Base-by-base conservation (phyloP, 2,113 vertebrate species). In the Sylvia atricapilla region DNA sequence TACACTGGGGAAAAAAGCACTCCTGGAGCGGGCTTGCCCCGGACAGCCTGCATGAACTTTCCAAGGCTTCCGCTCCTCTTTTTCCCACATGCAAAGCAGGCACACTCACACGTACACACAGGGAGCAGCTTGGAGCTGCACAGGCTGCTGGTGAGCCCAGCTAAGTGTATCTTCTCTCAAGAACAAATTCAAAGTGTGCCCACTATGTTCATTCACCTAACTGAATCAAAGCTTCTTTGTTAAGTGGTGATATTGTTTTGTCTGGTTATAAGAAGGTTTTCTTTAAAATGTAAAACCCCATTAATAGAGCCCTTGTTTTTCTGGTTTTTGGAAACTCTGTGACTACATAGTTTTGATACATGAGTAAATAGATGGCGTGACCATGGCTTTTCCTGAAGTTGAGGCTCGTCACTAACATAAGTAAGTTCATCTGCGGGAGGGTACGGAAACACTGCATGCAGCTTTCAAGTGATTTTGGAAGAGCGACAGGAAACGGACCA, bases 31-130 rank as follows among this genome's bases (percentile, higher is more conserved):
- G 66, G 60, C 58, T 91, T 5, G 37, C n/a, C 69, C 77, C 0
- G 18, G 69, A 72, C 44, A 64, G 80, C 12, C 52, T 66, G 44
- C 16, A 3, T 33, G 64, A 86, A 88, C 89, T 74, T 75, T 31
- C 19, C 39, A 14, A 0, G 7, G 66, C 78, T 95, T 90, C 93
- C 16, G 10, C 62, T 86, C 16, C 4, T 39, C 50, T 27, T 11
- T 31, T 70, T 80, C 89, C 69, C 86, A 39, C 39, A 30, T 1
- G 0, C 11, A 23, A 23, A 46, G 31, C 69, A 58, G 31, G 43
- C 63, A 55, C 0, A 1, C 59, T 68, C 27, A 60, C 87, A 77
- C 3, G 7, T n/a, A n/a, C n/a, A 17, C n/a, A 6, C 10, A 6
- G 13, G 13, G 13, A 78, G 49, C 91, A 60, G 89, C 63, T 37